Conservation (phyloP, 2,888 invertebrate genomes). For the Cremastinae sp. region DNA sequence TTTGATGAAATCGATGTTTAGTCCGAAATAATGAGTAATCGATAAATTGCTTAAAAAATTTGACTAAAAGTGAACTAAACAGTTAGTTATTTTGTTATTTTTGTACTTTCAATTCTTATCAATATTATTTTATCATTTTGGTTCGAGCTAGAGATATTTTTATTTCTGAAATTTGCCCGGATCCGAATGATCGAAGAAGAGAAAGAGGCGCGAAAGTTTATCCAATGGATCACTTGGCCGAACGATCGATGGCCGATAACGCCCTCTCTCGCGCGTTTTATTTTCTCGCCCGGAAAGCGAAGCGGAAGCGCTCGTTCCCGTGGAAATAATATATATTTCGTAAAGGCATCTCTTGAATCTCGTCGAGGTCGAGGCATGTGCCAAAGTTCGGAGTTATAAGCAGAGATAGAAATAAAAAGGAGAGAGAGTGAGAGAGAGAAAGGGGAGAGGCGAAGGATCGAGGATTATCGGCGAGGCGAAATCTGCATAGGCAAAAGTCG, state of each 20-base stretch:
- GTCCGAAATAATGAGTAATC: too few species aligned
- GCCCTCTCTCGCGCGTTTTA: slow-evolving; percentile 6
- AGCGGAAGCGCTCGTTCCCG: slow-evolving; percentile 58
- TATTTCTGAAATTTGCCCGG: too few species aligned
- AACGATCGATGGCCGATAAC: slow-evolving; percentile 48
- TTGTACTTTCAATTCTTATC: too few species aligned
- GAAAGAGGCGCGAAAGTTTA: slow-evolving; percentile 12
- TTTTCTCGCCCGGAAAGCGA: slow-evolving; percentile 15
- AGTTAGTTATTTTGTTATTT: too few species aligned
- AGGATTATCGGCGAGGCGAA: slow-evolving; percentile 74
- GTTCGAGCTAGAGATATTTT: too few species aligned
- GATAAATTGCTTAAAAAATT: too few species aligned
- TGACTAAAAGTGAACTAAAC: too few species aligned
- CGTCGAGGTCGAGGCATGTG: slow-evolving; percentile 51
- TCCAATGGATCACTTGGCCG: slow-evolving; percentile 48
- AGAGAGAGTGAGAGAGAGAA: slow-evolving; percentile 19
- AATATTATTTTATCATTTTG: too few species aligned
- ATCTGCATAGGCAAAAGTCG: slow-evolving; percentile 78
- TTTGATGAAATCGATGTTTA: too few species aligned
- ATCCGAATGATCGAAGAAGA: not conserved
- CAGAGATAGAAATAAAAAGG: slow-evolving; percentile 17
- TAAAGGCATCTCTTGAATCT: slow-evolving; percentile 48
- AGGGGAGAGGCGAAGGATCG: slow-evolving; percentile 70
- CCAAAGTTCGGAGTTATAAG: slow-evolving; percentile 30
- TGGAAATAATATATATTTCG: slow-evolving; percentile 60